Percentiles rank a stretch among this genome's conserved stretches.
Evolutionary conservation across 2,797 vertebrate species (phyloP).

Genomic region (Characodon lateralis): DNA sequence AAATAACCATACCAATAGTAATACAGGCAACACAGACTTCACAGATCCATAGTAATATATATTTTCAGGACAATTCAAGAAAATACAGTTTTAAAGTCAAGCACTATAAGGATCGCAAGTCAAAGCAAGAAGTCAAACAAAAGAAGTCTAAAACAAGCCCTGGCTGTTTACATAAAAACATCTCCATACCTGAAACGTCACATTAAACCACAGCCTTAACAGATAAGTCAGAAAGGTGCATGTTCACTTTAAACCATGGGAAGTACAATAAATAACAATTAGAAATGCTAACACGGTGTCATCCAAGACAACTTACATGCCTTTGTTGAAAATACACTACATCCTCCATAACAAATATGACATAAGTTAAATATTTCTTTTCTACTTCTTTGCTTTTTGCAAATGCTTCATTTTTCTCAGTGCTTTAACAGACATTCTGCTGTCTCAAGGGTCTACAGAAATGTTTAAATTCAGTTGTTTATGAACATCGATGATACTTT

Average conservation of each 20-base stretch:
- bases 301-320: conserved; percentile 38
- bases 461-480: conserved; percentile 53
- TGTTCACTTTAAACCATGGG: conserved; percentile 68
- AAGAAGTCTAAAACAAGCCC: conserved; percentile 46
- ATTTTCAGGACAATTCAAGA: conserved; percentile 72
- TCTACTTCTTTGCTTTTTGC: conserved; percentile 18
- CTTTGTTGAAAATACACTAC: conserved; percentile 30
- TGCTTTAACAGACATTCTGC: conserved; percentile 65
- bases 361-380: conserved; percentile 22
- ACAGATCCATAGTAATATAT: conserved; percentile 66
- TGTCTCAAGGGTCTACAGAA: conserved; percentile 61
- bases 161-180: conserved; percentile 59
- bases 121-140: conserved; percentile 17
- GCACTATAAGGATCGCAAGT: conserved; percentile 60
- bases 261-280: conserved; percentile 51
- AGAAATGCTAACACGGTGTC: conserved; percentile 42
- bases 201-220: conserved; percentile 53
- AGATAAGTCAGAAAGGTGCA: conserved; percentile 42
- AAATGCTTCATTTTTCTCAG: conserved; percentile 33
- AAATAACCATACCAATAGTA: conserved; percentile 4
- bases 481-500: conserved; percentile 27
- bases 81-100: conserved; percentile 75
- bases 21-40: conserved; percentile 23
- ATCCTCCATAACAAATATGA: conserved; percentile 25
- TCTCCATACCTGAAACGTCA: conserved; percentile 51